Evolutionary conservation across 2,113 vertebrate species (phyloP).

Genomic region (Ursus arctos): DNA sequence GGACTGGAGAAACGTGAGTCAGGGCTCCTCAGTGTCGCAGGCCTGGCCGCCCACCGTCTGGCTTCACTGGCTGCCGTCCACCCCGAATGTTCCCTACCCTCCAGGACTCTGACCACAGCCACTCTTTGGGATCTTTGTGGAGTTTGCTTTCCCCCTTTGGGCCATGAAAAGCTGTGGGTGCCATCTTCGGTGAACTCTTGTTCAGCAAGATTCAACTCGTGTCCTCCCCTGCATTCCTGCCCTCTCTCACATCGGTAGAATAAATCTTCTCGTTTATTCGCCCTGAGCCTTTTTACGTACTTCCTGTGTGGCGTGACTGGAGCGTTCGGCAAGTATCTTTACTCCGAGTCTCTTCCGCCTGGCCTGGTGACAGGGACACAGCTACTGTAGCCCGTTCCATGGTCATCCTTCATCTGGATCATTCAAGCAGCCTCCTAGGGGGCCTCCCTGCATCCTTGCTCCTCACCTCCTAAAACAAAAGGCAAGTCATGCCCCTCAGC

Average conservation of each 20-base stretch:
- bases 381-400: neutral
- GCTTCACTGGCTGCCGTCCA: neutral
- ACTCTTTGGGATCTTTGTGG: neutral
- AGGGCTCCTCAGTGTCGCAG: neutral
- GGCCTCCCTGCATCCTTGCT: neutral
- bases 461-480: neutral
- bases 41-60: neutral
- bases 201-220: neutral
- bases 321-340: neutral
- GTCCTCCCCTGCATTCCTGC: neutral
- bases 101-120: neutral
- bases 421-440: neutral
- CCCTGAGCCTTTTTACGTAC: neutral
- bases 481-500: neutral
- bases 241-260: neutral
- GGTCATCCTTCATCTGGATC: neutral
- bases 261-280: neutral
- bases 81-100: neutral
- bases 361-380: neutral
- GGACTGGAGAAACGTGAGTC: neutral
- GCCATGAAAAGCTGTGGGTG: neutral
- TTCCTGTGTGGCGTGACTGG: neutral
- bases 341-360: neutral
- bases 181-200: neutral
- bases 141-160: neutral